Conservation (phyloP, 2,888 invertebrate species). For the Eupithecia subfuscata region DNA sequence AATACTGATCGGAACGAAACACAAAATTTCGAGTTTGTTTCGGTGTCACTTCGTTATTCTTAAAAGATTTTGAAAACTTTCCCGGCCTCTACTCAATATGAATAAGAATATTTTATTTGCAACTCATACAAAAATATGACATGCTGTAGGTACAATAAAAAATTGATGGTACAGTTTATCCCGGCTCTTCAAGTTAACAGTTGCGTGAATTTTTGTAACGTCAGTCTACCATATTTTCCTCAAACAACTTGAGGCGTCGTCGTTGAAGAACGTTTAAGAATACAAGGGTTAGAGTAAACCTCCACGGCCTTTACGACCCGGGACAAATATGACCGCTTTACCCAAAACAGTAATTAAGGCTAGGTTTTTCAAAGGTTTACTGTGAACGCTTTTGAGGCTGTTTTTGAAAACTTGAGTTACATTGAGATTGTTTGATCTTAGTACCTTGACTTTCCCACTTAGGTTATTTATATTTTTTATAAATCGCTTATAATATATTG, state of each 20-base stretch:
- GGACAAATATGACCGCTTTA: conserved; percentile 56
- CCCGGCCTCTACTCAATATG: background rate
- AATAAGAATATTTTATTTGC: too few species aligned
- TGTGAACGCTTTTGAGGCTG: background rate
- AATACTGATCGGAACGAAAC: too few species aligned
- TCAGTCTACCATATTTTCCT: background rate
- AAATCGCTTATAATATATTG: too few species aligned
- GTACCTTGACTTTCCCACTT: background rate
- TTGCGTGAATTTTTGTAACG: too few species aligned
- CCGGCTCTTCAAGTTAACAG: too few species aligned
- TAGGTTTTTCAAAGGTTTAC: conserved; percentile 47
- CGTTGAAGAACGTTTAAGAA: background rate
- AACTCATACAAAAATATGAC: too few species aligned
- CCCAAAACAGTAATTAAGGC: conserved; percentile 49
- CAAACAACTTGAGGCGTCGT: background rate
- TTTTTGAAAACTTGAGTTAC: background rate
- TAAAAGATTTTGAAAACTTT: background rate
- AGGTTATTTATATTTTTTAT: too few species aligned
- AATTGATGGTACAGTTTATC: background rate
- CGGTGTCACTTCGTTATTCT: too few species aligned
- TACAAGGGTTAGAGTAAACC: background rate
- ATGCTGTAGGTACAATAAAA: too few species aligned
- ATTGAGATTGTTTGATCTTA: background rate
- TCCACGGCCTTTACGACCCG: conserved; percentile 33
- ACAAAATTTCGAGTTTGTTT: too few species aligned